Base-by-base conservation (phyloP, 1,140 invertebrate genomes). In the Drosophila varians region DNA sequence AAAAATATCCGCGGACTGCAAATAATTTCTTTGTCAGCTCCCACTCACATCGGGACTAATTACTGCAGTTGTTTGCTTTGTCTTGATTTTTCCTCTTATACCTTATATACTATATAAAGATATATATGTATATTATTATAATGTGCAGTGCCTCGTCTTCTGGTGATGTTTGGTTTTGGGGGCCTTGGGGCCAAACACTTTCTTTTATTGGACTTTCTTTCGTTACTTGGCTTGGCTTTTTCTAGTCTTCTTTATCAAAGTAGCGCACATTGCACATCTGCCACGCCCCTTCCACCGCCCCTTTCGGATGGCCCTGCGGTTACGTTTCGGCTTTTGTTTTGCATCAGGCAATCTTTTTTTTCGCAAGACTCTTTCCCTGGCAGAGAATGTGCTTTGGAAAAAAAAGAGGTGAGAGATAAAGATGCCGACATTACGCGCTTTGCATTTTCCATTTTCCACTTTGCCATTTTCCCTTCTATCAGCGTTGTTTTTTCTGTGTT, bases 181-280 rank as follows among this genome's bases (percentile, higher is more conserved):
- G 70, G 78, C 79, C 76, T 79, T 66, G 56, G 55, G 76, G 80
- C 80, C 76, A 86, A 73, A 86, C 80, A 86, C 80, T 86, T 86
- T 86, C 80, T 86, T 84, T 74, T 55, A 79, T 76, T 75, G 68
- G 60, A 83, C 78, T 83, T 82, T 82, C 77, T 79, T 79, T 73
- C 46, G 61, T 46, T 78, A 73, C 55, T 70, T 55, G 52, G 56
- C 14, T 40, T 55, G 26, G 36, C 46, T 48, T 26, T 26, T 46
- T 7, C 25, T 36, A 45, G 66, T 52, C 49, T 48, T 4, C 52
- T 38, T 75, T 57, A 73, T 73, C 57, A 73, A 73, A 73, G 69
- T 73, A 73, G 69, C 68, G 68, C 56, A 53, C 69, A 73, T 36
- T 74, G 70, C 70, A 74, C 65, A 69, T 69, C 65, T 38, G 4